Evolutionary conservation across 2,113 vertebrate genomes (phyloP), one percentile per base, ranked within the genome.

Genomic region (Eulacestoma nigropectus): DNA sequence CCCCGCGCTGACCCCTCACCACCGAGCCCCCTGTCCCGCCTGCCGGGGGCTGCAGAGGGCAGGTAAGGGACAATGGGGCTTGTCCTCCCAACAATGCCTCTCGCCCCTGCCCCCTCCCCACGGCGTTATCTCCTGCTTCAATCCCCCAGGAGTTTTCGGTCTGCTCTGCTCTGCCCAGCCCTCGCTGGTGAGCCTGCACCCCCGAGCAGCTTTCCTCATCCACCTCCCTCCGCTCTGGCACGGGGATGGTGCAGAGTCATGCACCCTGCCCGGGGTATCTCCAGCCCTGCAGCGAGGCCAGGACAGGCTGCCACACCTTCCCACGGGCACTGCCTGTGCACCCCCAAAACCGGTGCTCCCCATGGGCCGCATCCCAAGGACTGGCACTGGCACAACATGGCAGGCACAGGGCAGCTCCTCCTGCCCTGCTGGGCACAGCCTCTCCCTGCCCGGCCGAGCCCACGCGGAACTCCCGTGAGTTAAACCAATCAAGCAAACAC

Each of bases 61-160:
- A 99, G 98, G 98, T 98, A 98, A 96, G 47, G 91, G 81, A 98
- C 98, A 99, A 99, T 98, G 97, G 94, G 96, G 96, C 99, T 99
- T 99, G 98, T 99, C 98, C 98, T 98, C 96, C 87, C 96, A 95
- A 98, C 98, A 99, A 99, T 98, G 97, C 86, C 87, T 59, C 83
- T 47, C 19, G 1, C 22, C 57, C 69, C 68, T 35, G 4, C 2
- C 32, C 84, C 80, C 56, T 91, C 65, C 39, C 6, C 2, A 11
- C 1, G 0, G 19, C 0, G 2, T 75, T 70, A 89, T 89, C 89
- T 87, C 73, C 77, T 26, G 4, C 46, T 73, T 18, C 62, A 69
- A 20, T 15, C 32, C 93, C 50, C n/a, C 11, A 0, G 26, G 19
- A 84, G 46, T 1, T 63, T n/a, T n/a, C 1, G 0, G 23, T 53